Evolutionary conservation across 2,797 vertebrate genomes (phyloP).

Genomic region (Nyctibius grandis): DNA sequence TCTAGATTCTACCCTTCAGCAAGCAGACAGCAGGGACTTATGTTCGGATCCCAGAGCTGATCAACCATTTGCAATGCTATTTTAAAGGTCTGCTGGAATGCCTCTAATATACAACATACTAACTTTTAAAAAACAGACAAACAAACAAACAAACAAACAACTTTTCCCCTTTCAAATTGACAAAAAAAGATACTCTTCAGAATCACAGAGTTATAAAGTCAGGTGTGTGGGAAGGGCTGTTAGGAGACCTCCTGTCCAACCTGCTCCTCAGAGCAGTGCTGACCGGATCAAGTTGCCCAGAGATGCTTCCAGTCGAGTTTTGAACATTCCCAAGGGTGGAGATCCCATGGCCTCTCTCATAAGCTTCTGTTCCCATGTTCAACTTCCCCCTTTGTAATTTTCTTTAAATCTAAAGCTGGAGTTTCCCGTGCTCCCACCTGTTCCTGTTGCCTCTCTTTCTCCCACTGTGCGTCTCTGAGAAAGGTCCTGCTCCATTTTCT

Average conservation of each 20-base stretch:
- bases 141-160: background rate
- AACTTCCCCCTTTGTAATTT: too few species aligned
- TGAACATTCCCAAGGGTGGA: too few species aligned
- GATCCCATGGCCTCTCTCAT: background rate
- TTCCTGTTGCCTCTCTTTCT: background rate
- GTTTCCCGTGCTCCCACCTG: background rate
- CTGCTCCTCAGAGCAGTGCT: background rate
- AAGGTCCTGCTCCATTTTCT: background rate
- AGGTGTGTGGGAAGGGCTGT: background rate
- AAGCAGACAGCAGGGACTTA: background rate
- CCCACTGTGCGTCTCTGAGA: background rate
- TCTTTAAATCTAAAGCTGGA: background rate
- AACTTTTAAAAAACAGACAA: too few species aligned
- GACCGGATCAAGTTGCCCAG: too few species aligned
- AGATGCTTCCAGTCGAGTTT: background rate
- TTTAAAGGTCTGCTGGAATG: background rate
- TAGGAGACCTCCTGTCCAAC: fast-evolving
- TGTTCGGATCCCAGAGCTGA: background rate
- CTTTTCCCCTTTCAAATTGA: background rate
- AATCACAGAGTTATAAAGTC: background rate
- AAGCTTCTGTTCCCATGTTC: background rate
- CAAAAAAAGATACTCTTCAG: background rate
- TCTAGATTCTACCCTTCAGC: background rate
- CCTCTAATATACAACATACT: background rate
- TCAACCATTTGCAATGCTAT: background rate